A percentile compares a stretch with the other conserved stretches of the same genome.
Evolutionary conservation across 2,113 vertebrate genomes (phyloP).

Genomic region (Telmatochromis bifrenatus): DNA sequence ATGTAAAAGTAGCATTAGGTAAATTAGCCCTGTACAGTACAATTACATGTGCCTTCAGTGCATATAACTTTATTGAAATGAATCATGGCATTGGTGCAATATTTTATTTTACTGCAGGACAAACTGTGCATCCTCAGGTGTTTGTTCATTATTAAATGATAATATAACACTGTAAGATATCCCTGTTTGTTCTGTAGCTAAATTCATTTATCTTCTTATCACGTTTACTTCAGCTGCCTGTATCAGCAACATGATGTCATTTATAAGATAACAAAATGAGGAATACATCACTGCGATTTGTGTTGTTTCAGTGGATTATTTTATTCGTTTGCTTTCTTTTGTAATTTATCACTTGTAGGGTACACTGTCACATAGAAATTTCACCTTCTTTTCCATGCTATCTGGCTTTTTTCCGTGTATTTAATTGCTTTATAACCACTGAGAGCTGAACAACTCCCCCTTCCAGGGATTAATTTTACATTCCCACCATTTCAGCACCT

Average conservation of each 20-base stretch:
- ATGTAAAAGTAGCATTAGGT: background rate
- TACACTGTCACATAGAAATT: background rate
- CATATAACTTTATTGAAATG: background rate
- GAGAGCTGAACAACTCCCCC: background rate
- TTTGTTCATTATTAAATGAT: background rate
- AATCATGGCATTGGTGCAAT: background rate
- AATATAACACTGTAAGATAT: background rate
- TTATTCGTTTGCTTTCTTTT: background rate
- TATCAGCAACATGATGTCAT: background rate
- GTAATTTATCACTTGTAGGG: background rate
- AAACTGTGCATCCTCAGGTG: background rate
- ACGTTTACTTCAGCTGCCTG: background rate
- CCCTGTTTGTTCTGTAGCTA: background rate
- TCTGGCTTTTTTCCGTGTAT: background rate
- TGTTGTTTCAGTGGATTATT: background rate
- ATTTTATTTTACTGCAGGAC: background rate
- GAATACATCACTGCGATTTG: background rate
- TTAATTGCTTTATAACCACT: background rate
- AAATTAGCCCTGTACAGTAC: background rate
- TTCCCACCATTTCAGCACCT: background rate
- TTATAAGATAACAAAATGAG: background rate
- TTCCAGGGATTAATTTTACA: background rate
- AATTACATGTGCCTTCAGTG: background rate
- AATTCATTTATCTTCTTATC: background rate
- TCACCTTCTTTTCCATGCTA: background rate